phyloP scores from a whole-genome alignment of 2,113 vertebrate genomes.

The Panurus biarmicus region DNA sequence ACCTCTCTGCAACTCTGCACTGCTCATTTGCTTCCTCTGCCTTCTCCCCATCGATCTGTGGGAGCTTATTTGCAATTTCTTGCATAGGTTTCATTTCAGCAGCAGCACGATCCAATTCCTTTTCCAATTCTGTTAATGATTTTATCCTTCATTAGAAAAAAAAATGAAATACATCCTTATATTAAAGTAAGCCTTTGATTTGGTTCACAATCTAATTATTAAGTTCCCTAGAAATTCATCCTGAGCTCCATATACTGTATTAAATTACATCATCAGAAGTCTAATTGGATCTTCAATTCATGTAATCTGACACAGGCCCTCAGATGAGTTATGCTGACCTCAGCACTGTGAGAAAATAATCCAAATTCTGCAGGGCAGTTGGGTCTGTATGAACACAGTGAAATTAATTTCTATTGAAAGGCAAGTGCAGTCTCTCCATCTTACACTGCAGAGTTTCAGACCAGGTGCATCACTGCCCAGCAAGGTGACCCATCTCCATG shows the following conservation, averaged over 20 bases:
- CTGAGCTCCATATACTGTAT: background rate
- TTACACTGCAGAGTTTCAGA: background rate
- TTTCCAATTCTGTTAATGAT: constrained; percentile 77
- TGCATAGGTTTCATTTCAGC: constrained; percentile 73
- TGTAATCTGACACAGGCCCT: background rate
- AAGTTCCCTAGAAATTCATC: background rate
- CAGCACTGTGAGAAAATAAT: background rate
- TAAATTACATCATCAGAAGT: constrained; percentile 1
- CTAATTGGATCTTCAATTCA: background rate
- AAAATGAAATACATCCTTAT: background rate
- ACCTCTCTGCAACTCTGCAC: constrained; percentile 62
- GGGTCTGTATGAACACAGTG: background rate
- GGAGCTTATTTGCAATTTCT: constrained; percentile 64
- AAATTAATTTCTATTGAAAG: background rate
- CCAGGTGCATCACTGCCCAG: background rate
- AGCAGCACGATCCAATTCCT: constrained; percentile 71
- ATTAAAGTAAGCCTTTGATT: background rate
- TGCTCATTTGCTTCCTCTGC: constrained; percentile 59
- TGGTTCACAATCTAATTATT: background rate
- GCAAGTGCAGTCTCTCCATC: background rate
- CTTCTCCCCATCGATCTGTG: constrained; percentile 32
- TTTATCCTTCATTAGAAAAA: constrained; percentile 77
- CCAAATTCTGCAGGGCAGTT: background rate
- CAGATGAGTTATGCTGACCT: background rate
- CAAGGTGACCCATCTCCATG: background rate